Evolutionary conservation across 2,888 invertebrate genomes (phyloP), one percentile per base, ranked within the genome.

Genomic region (Catocala sponsa): DNA sequence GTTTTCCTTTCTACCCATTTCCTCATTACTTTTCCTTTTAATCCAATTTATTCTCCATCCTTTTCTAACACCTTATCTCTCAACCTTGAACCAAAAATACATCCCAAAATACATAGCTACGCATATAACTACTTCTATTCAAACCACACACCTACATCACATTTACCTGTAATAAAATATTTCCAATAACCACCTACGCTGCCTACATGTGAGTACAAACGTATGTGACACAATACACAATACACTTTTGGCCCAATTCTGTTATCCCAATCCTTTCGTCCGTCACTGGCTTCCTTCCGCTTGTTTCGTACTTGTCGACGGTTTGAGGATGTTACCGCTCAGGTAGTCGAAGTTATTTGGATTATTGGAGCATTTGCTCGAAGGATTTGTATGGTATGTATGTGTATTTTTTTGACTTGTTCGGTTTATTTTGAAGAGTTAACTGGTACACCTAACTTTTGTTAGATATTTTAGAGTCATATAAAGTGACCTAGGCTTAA

Each of bases 301-400:
- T 62, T 60, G 59, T 58, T 64, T 59, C 55, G 12, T 15, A 59
- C 55, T 61, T 63, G 59, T 51, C 55, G 46, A 50, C 13, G 15
- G 47, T 44, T 58, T 59, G 52, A 70, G 63, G 58, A 60, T 72
- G 62, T 70, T 60, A 66, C 63, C 58, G 48, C 46, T 50, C 68
- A 62, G 54, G 54, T 61, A 61, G 55, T 55, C 44, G 54, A 44
- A 65, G 48, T 44, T 61, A 63, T 59, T 57, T 41, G 58, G 59
- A 52, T 65, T 63, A 61, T 72, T 61, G 48, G 38, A 63, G 62
- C 47, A 50, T 15, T 47, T 35, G 46, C 25, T 53, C 42, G 25
- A 25, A 43, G 12, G n/a, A 43, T 43, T 53, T 43, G 43, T 53
- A 6, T 50, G 13, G 12, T 32, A 42, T 41, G 12, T 32, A 42